These are phyloP conservation scores for Diceros bicornis DNA, from an alignment of 2,797 vertebrate genomes.

Conservation along the genomic window DNA sequence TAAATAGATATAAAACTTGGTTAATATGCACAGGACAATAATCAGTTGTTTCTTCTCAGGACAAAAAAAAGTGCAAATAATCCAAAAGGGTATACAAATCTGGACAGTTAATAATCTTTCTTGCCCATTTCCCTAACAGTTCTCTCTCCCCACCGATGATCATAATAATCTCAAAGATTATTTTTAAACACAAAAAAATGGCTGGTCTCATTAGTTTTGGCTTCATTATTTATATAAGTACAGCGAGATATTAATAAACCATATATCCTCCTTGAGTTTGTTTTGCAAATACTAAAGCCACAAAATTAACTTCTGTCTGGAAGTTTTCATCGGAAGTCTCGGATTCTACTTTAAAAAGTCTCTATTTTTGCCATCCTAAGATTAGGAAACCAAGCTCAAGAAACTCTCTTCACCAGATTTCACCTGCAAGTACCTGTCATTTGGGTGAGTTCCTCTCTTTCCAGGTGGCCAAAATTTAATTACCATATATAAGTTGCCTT, in stretches of 20 bases:
- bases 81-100: not conserved
- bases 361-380: conserved; percentile 6
- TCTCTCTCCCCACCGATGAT: not conserved
- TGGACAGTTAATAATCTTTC: conserved; percentile 22
- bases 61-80: conserved; percentile 1
- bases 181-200: not conserved
- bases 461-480: not conserved
- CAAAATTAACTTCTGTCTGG: not conserved
- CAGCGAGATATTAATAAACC: not conserved
- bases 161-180: not conserved
- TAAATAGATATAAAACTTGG: not conserved
- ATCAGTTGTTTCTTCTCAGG: not conserved
- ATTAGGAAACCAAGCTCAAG: not conserved
- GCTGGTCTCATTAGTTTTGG: not conserved
- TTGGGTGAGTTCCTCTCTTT: conserved; percentile 9
- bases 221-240: not conserved
- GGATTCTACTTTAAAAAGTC: not conserved
- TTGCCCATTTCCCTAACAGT: not conserved
- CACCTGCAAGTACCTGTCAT: not conserved
- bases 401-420: not conserved
- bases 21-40: not conserved
- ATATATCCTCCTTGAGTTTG: not conserved
- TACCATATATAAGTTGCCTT: not conserved
- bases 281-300: not conserved
- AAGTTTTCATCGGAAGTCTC: conserved; percentile 9